Evolutionary conservation across 2,888 invertebrate species (phyloP), one percentile per base, ranked within the genome.

Genomic region (Eretmocerus hayati): DNA sequence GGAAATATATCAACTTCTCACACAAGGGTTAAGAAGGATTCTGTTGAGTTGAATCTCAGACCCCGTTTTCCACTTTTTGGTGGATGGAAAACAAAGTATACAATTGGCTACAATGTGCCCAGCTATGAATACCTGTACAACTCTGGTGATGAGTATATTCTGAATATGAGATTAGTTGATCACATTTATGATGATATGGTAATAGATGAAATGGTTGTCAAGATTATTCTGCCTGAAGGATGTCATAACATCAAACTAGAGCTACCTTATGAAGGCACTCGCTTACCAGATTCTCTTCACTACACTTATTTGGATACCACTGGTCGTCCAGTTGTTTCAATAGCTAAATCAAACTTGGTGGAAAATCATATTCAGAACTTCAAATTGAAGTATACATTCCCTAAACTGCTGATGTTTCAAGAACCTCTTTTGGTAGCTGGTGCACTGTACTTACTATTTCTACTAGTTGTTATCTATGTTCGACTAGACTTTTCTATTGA

Each of bases 1-100:
- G 99, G 93, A 32, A 99, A 99, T 71, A 99, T 99, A 63, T 97
- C 96, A 1, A 99, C 99, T 9, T 95, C 95, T 1, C 87, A 91
- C 69, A 87, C 97, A 76, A 81, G 86, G 56, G 75, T 87, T 20
- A 80, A 87, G 59, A 89, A 90, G 58, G 94, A 97, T 66, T 87
- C 91, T 32, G 93, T 97, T 6, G 96, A 99, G 65, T 74, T 99
- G 4, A 96, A 96, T 64, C 77, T 99, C n/a, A 79, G 93, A 42
- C 99, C 97, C 1, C 79, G 99, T 61, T 99, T 96, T 72, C 99
- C 99, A 3, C 76, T 99, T 4, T 99, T 97, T 72, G 99, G 99
- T 46, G 99, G 99, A 13, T 99, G 99, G 99, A 91, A 90, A 71
- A 96, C 95, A 8, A 90, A 92, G 60, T 99, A 99, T 72, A 87